Percentiles rank a stretch among this genome's conserved stretches.
phyloP scores from a whole-genome alignment of 2,113 vertebrate genomes.

The Dunckerocampus dactyliophorus region DNA sequence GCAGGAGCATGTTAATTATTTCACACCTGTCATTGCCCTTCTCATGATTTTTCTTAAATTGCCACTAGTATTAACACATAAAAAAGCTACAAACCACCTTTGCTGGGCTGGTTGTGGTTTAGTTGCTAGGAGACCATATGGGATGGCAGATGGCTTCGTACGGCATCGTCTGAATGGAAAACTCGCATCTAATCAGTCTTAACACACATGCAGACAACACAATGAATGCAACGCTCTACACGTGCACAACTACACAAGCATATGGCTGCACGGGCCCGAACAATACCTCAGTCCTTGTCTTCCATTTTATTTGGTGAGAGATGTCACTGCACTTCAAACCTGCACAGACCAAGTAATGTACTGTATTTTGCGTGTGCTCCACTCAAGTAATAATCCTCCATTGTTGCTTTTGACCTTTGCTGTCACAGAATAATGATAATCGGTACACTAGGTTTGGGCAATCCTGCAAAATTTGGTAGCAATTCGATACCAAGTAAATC shows the following conservation, averaged over 20 bases:
- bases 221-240: conserved; percentile 1
- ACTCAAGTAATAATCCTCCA: not conserved
- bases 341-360: not conserved
- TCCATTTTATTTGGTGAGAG: not conserved
- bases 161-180: conserved; percentile 36
- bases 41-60: conserved; percentile 8
- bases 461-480: too few species aligned
- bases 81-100: conserved; percentile 2
- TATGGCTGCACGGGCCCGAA: not conserved
- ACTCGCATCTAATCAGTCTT: conserved; percentile 54
- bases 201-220: conserved; percentile 38
- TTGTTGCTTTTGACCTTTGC: not conserved
- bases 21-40: conserved; percentile 8
- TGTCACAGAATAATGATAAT: not conserved
- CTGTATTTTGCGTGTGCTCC: not conserved
- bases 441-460: too few species aligned
- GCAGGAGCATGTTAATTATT: conserved; percentile 20
- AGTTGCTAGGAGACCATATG: conserved; percentile 54
- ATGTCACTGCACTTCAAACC: not conserved
- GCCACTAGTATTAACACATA: not conserved
- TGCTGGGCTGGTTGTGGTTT: conserved; percentile 23
- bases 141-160: conserved; percentile 60
- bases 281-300: not conserved
- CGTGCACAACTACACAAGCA: not conserved
- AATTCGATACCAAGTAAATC: too few species aligned